Conservation (phyloP, 2,113 vertebrate species). For the Riparia riparia region DNA sequence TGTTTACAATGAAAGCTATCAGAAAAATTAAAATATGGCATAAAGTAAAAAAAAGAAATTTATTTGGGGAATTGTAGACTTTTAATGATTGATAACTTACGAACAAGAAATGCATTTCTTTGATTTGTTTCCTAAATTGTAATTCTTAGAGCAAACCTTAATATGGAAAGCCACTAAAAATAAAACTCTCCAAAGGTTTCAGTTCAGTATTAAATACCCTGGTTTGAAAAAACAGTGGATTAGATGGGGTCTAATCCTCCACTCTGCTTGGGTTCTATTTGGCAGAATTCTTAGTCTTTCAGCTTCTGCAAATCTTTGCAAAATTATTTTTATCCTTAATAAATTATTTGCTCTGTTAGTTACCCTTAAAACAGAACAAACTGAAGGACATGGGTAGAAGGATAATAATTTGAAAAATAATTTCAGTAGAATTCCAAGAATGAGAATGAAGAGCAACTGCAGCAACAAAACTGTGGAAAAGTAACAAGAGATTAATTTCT, state of each 20-base stretch:
- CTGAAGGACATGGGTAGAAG: not conserved
- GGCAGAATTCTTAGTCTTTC: slow-evolving; percentile 20
- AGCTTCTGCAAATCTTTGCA: slow-evolving; percentile 32
- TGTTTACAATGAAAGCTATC: slow-evolving; percentile 29
- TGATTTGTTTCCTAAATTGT: not conserved
- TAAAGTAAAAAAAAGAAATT: not conserved
- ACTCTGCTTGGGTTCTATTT: not conserved
- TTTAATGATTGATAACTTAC: not conserved
- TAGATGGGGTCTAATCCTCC: slow-evolving; percentile 31
- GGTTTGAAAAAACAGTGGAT: slow-evolving; percentile 10
- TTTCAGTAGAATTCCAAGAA: not conserved
- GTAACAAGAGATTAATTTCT: not conserved
- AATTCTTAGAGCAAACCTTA: not conserved
- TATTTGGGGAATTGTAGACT: not conserved
- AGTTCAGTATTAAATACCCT: slow-evolving; percentile 2
- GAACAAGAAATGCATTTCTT: not conserved
- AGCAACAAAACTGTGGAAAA: not conserved
- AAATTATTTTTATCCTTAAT: slow-evolving; percentile 45
- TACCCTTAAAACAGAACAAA: slow-evolving; percentile 51
- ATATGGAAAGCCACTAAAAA: not conserved
- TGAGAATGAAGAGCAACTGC: not conserved
- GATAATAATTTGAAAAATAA: slow-evolving; percentile 24
- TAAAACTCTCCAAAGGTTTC: slow-evolving; percentile 20
- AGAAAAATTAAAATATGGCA: not conserved
- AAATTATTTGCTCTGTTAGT: slow-evolving; percentile 40